Evolutionary conservation across 2,113 vertebrate species (phyloP), one percentile per base, ranked within the genome.

Genomic region (Rhynchomys soricoides): DNA sequence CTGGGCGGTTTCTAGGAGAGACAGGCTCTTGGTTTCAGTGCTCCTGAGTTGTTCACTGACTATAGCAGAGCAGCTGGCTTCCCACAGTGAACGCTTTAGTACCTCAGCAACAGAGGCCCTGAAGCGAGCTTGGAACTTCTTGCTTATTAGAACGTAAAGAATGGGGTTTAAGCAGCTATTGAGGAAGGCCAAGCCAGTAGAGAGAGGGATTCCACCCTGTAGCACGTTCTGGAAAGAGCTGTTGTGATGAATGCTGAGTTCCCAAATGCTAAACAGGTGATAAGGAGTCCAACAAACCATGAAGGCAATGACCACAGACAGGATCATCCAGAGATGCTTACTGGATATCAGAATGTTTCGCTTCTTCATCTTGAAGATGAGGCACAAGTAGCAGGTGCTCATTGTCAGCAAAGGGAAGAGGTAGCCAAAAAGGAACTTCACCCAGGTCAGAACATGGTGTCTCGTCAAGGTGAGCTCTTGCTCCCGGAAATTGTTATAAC

Each of bases 81-180:
- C 99, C 98, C 99, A 98, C 74, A 99, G 98, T 0, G 99, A 99
- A 89, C 98, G 97, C 97, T 99, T 99, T 0, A 99, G 99, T 66
- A 99, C 98, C 77, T 99, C 98, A 11, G 99, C 98, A 90, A 99
- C 98, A 0, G 99, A 99, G 12, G 94, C 98, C 96, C 98, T 99
- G 24, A 99, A 98, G 87, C 98, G 98, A 4, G 52, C 97, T 57
- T 99, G 98, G 94, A 99, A 99, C 91, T 98, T 99, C 94, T 99
- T 99, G 94, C 99, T 99, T 21, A 99, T 98, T 43, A 99, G 98
- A 90, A 99, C 99, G 0, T 99, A 99, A 78, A 99, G 99, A 82
- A 99, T 98, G 3, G 99, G 99, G 97, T 99, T 99, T 93, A 99
- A 97, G 94, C 99, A 99, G 91, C 99, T 99, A 97, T 99, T 99